Conservation (phyloP, 2,888 invertebrate genomes). For the Phalera bucephala region DNA sequence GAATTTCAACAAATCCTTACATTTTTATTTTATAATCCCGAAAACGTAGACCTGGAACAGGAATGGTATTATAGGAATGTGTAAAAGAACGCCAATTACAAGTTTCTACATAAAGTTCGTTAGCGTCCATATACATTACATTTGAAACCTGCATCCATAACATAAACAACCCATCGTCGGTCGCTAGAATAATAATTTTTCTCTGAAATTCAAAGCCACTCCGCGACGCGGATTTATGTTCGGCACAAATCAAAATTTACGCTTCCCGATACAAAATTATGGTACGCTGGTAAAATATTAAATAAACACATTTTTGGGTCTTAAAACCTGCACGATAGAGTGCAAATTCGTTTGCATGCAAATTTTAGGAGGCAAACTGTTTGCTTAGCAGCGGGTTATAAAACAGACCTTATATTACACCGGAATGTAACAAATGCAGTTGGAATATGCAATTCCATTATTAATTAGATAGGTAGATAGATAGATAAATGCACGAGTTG, state of each 20-base stretch:
- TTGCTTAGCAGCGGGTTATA: neutral
- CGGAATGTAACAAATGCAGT: neutral
- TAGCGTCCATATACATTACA: too few relatives aligned
- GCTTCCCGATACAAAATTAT: constrained; percentile 29
- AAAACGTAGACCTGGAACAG: too few relatives aligned
- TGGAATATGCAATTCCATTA: too few relatives aligned
- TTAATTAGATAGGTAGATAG: too few relatives aligned
- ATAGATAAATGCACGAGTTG: too few relatives aligned
- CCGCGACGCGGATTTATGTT: constrained; percentile 36
- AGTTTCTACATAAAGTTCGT: too few relatives aligned
- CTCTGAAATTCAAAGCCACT: constrained; percentile 35
- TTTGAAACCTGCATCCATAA: neutral
- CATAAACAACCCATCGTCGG: neutral
- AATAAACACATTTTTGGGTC: constrained; percentile 7
- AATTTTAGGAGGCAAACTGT: neutral
- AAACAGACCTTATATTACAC: neutral
- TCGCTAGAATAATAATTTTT: constrained; percentile 25
- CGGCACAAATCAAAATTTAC: constrained; percentile 45
- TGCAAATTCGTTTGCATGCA: neutral
- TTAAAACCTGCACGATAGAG: constrained; percentile 6
- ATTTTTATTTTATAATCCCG: too few relatives aligned
- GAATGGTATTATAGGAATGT: too few relatives aligned
- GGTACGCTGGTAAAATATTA: constrained; percentile 16
- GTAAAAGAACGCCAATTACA: too few relatives aligned
- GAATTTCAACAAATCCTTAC: too few relatives aligned